Conservation (phyloP, 2,113 vertebrate genomes). For the Macquaria australasica region DNA sequence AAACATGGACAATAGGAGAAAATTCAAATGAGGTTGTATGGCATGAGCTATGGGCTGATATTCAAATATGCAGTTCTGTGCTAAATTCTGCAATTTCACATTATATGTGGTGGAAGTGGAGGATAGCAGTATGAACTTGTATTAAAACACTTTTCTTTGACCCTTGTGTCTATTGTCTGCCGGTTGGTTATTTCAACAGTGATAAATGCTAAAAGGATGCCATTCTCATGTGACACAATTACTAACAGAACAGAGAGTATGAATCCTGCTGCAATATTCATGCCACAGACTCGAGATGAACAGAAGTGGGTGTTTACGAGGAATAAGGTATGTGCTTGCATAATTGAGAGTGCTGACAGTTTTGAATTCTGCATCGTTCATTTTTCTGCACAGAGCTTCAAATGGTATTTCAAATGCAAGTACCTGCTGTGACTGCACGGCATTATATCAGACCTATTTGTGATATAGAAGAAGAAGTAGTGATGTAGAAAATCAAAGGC, state of each 20-base stretch:
- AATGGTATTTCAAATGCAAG: constrained; percentile 51
- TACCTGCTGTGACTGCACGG: constrained; percentile 15
- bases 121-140: neutral
- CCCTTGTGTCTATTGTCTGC: constrained; percentile 16
- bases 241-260: constrained; percentile 49
- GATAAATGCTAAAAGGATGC: constrained; percentile 32
- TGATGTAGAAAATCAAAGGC: constrained; percentile 44
- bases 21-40: neutral
- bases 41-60: neutral
- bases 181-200: constrained; percentile 14
- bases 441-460: constrained; percentile 37
- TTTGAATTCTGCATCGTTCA: constrained; percentile 63
- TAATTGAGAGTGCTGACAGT: constrained; percentile 64
- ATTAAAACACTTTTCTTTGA: constrained; percentile 20
- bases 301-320: constrained; percentile 40
- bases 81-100: neutral
- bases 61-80: constrained; percentile 12
- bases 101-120: neutral
- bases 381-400: constrained; percentile 40
- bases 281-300: constrained; percentile 59
- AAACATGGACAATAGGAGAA: neutral
- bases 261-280: constrained; percentile 67
- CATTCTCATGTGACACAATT: constrained; percentile 50
- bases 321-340: constrained; percentile 62
- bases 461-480: constrained; percentile 30